Evolutionary conservation across 2,888 invertebrate genomes (phyloP).

Genomic region (Ischnus inquisitorius): DNA sequence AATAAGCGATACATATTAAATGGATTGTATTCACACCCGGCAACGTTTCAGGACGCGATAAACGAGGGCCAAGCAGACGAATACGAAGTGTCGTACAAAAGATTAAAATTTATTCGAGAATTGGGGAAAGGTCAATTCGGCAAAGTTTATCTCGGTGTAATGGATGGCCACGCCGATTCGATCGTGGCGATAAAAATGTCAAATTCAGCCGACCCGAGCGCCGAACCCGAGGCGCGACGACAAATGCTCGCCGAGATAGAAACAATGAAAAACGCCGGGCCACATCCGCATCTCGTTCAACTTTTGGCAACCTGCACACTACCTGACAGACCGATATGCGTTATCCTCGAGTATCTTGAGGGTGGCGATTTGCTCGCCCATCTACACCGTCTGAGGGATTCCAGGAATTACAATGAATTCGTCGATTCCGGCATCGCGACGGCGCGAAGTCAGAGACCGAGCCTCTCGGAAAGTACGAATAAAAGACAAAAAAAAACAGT

Average conservation of each 20-base stretch:
- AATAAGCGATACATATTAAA: background rate
- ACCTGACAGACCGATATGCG: conserved; percentile 88
- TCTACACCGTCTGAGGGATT: conserved; percentile 83
- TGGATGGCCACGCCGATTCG: conserved; percentile 84
- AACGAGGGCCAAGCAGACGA: conserved; percentile 81
- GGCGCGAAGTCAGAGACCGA: conserved; percentile 48
- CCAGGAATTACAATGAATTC: conserved; percentile 70
- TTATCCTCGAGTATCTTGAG: conserved; percentile 92
- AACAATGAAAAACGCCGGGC: conserved; percentile 92
- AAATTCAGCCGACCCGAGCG: conserved; percentile 75
- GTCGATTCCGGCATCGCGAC: conserved; percentile 57
- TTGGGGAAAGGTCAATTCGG: conserved; percentile 93
- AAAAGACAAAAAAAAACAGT: background rate
- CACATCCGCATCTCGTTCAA: conserved; percentile 91
- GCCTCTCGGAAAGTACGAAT: conserved; percentile 71
- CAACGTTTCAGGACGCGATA: conserved; percentile 67
- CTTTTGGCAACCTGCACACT: conserved; percentile 92
- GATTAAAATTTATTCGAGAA: conserved; percentile 86
- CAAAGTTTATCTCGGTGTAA: conserved; percentile 89
- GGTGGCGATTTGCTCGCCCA: conserved; percentile 91
- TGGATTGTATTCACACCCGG: conserved; percentile 27
- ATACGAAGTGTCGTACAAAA: conserved; percentile 86
- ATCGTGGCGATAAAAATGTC: conserved; percentile 81
- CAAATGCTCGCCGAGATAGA: conserved; percentile 92
- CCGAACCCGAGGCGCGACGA: conserved; percentile 83